These are phyloP conservation scores for Boulengerochromis microlepis DNA, from an alignment of 2,113 vertebrate species.

Conservation along the genomic window DNA sequence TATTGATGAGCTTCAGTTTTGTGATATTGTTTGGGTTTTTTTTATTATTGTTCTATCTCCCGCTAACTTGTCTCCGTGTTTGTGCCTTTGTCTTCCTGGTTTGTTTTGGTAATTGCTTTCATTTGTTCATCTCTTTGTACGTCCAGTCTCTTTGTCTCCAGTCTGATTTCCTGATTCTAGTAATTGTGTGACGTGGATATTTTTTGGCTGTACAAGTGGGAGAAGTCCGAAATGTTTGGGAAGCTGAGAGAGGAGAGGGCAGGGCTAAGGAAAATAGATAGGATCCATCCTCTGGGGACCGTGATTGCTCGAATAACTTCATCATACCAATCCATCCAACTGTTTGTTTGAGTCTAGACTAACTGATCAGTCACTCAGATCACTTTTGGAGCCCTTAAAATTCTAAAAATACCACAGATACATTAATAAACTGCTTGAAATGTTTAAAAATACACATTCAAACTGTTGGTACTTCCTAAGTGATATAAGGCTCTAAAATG, in stretches of 20 bases:
- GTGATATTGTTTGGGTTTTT: background rate
- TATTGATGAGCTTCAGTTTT: background rate
- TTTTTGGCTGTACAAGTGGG: background rate
- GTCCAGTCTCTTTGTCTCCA: background rate
- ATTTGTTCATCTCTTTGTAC: background rate
- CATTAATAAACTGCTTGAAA: background rate
- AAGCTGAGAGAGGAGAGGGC: background rate
- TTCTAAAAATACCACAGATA: background rate
- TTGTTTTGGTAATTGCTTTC: background rate
- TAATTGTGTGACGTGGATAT: accelerated
- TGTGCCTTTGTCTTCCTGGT: background rate
- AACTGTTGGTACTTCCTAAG: background rate
- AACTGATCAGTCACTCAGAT: background rate
- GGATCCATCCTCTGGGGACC: background rate
- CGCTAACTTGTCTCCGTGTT: accelerated
- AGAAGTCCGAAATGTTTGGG: background rate
- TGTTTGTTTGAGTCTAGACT: background rate
- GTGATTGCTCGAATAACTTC: background rate
- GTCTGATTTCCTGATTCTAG: background rate
- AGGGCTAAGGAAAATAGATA: background rate
- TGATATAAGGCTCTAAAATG: background rate
- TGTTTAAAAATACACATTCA: background rate
- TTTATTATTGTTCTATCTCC: background rate
- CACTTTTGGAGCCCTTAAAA: background rate
- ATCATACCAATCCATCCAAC: background rate